Evolutionary conservation across 2,888 invertebrate species (phyloP).

Genomic region (Arge pagana): DNA sequence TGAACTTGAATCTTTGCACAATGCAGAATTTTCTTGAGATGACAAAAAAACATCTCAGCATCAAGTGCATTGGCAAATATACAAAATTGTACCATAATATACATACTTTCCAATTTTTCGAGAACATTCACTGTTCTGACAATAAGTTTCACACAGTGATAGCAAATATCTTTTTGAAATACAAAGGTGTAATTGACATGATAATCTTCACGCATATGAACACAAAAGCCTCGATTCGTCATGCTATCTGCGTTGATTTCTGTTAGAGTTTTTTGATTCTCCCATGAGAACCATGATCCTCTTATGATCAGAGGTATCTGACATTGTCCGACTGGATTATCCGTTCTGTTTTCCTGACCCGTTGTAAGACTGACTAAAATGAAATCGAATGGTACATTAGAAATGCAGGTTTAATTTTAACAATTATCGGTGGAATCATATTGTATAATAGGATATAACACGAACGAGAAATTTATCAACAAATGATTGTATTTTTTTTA

Average conservation of each 20-base stretch:
- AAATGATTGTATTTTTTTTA: no score
- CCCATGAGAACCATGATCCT: conserved; percentile 92
- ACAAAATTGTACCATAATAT: conserved; percentile 8
- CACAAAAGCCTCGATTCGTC: conserved; percentile 75
- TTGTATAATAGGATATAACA: neutral
- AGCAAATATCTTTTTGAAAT: conserved; percentile 72
- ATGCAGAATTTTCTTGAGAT: no score
- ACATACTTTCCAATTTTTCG: conserved; percentile 84
- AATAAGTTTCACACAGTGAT: conserved; percentile 82
- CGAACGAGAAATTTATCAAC: no score
- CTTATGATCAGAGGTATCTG: conserved; percentile 78
- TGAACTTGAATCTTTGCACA: no score
- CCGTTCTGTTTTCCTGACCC: conserved; percentile 12
- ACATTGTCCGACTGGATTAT: no score
- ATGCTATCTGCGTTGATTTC: conserved; percentile 81
- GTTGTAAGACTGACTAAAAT: neutral
- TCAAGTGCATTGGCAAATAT: neutral
- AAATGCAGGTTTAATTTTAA: neutral
- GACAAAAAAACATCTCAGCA: conserved; percentile 33
- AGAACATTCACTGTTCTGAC: conserved; percentile 87
- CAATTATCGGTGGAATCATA: neutral
- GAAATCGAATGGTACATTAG: neutral
- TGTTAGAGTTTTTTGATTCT: conserved; percentile 80
- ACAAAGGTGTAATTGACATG: conserved; percentile 87
- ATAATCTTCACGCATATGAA: conserved; percentile 72